These are phyloP conservation scores for Caenorhabditis afra DNA, from an alignment of 2,888 invertebrate genomes.

Conservation along the genomic window DNA sequence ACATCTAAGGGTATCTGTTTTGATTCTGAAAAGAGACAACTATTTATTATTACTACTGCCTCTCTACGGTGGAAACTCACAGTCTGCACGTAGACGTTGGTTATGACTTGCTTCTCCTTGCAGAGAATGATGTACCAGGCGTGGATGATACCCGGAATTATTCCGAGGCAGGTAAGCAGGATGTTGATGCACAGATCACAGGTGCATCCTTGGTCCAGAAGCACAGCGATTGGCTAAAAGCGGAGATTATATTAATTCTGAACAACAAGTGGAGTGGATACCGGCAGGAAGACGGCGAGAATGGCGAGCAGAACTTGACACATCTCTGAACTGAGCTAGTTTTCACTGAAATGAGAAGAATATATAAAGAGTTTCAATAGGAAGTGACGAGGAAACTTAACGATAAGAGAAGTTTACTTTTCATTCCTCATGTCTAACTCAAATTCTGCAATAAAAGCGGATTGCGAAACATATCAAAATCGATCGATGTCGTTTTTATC, in stretches of 20 bases:
- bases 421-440: not conserved
- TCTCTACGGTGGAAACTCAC: conserved; percentile 23
- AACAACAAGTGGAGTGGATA: not conserved
- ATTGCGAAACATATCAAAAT: not conserved
- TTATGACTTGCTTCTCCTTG: conserved; percentile 36
- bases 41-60: not conserved
- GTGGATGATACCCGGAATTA: conserved; percentile 59
- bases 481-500: not conserved
- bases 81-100: conserved; percentile 53
- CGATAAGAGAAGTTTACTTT: not conserved
- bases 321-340: conserved; percentile 29
- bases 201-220: conserved; percentile 57
- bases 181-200: conserved; percentile 53
- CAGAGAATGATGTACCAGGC: conserved; percentile 59
- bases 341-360: conserved; percentile 25
- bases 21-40: conserved; percentile 18
- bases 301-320: conserved; percentile 52
- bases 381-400: not conserved
- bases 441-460: not conserved
- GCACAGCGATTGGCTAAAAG: conserved; percentile 62
- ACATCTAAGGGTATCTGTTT: conserved; percentile 11
- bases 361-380: not conserved
- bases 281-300: conserved; percentile 54
- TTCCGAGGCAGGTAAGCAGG: conserved; percentile 42
- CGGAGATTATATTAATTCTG: not conserved